Evolutionary conservation across 2,888 invertebrate genomes (phyloP), one percentile per base, ranked within the genome.

Genomic region (Drosophila basisetae): DNA sequence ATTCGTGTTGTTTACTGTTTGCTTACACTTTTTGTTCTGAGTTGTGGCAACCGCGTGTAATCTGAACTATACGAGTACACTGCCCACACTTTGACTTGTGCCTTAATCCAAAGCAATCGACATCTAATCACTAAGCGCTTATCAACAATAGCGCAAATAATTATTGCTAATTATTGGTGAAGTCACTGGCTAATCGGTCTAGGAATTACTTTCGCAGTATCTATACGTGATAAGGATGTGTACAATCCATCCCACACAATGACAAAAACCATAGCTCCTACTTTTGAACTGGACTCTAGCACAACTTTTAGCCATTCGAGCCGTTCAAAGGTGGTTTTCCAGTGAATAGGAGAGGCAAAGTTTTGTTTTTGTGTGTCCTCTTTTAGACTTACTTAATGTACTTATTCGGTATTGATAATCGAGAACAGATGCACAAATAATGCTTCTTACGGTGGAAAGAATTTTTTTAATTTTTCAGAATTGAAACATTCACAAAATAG

Each of bases 101-200:
- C 50, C 49, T 35, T 78, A 78, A 78, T 80, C 58, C 52, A 39
- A 52, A 49, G 30, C 63, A 50, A 56, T 76, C 37, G 47, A 68
- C 11, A 54, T 37, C 39, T 80, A 69, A 80, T 76, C 81, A 47
- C 43, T 18, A 61, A 31, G 11, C 53, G 66, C 77, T 79, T 80
- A 79, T 76, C 73, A 66, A 68, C 62, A 66, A 73, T 66, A 56
- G 35, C 39, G 33, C 30, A 37, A 65, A 76, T 81, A 68, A 78
- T 81, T 70, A 72, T 33, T 18, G 65, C 28, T 37, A 73, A 80
- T 82, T 82, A 78, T 73, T 70, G 33, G 52, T 78, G 69, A 80
- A 78, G 78, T 78, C 62, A 82, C 68, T 35, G 64, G 18, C 71
- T 68, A 60, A 78, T 76, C 72, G 43, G 33, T 13, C 18, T 16